Evolutionary conservation across 2,888 invertebrate species (phyloP).

Genomic region (Drosophila atroscutellata): DNA sequence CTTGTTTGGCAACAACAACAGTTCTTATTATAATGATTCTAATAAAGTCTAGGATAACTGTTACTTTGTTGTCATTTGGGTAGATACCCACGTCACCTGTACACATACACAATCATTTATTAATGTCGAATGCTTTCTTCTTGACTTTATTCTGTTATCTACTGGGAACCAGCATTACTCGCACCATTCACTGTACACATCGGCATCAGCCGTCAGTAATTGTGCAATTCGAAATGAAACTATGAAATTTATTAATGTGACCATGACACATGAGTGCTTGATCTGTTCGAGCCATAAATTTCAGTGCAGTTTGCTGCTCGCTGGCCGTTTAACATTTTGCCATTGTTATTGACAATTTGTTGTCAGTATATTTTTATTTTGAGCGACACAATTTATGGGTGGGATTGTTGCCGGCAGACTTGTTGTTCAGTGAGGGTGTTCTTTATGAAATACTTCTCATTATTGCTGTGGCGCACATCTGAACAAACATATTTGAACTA

Average conservation of each 20-base stretch:
- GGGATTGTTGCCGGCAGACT: conserved; percentile 5
- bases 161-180: neutral
- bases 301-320: conserved; percentile 40
- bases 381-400: conserved; percentile 67
- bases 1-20: neutral
- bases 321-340: conserved; percentile 64
- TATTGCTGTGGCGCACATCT: conserved; percentile 52
- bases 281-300: conserved; percentile 73
- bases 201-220: conserved; percentile 17
- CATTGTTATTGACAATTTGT: conserved; percentile 79
- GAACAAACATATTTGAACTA: conserved; percentile 75
- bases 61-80: neutral
- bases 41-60: neutral
- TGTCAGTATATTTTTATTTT: conserved; percentile 58
- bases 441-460: conserved; percentile 79
- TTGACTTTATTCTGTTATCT: neutral
- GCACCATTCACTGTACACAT: neutral
- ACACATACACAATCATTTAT: neutral
- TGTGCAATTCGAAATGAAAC: conserved; percentile 65
- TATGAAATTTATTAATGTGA: conserved; percentile 75
- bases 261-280: conserved; percentile 68
- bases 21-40: neutral
- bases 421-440: conserved; percentile 4
- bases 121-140: neutral
- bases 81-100: neutral